Percentiles rank a stretch among this genome's conserved stretches.
Evolutionary conservation across 2,797 vertebrate genomes (phyloP).

Genomic region (Phataginus tetradactyla): DNA sequence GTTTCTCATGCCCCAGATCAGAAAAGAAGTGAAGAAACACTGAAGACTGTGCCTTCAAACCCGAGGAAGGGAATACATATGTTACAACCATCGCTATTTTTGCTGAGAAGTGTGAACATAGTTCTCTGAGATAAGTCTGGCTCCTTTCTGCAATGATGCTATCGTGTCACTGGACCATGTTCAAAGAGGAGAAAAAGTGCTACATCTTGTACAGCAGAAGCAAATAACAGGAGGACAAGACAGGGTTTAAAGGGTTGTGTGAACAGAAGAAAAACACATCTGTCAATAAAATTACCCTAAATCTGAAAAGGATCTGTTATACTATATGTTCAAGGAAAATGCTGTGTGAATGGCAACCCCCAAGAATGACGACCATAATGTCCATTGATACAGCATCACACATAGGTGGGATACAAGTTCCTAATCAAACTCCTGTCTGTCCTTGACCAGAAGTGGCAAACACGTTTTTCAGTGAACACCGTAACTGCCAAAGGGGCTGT

Average conservation of each 20-base stretch:
- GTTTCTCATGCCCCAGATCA: constrained; percentile 79
- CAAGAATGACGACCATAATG: constrained; percentile 68
- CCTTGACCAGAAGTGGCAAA: constrained; percentile 29
- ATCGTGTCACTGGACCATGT: constrained; percentile 61
- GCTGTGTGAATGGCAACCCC: constrained; percentile 61
- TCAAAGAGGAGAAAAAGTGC: constrained; percentile 73
- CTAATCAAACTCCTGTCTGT: background rate
- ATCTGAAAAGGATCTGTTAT: constrained; percentile 28
- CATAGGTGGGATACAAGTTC: background rate
- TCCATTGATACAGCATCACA: background rate
- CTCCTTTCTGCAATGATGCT: constrained; percentile 69
- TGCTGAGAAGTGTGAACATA: constrained; percentile 68
- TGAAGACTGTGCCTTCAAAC: constrained; percentile 72
- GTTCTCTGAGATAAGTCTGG: constrained; percentile 66
- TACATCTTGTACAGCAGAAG: constrained; percentile 64
- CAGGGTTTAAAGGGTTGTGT: constrained; percentile 33
- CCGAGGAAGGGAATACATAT: constrained; percentile 76
- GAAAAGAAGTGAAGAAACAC: constrained; percentile 78
- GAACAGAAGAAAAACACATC: constrained; percentile 56
- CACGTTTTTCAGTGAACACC: background rate
- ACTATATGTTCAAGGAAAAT: background rate
- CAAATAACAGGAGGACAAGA: constrained; percentile 67
- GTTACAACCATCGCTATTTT: constrained; percentile 72
- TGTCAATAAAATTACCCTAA: constrained; percentile 27
- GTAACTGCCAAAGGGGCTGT: background rate